These are phyloP conservation scores for Melanostigma gelatinosum DNA, from an alignment of 2,113 vertebrate species.

Conservation along the genomic window DNA sequence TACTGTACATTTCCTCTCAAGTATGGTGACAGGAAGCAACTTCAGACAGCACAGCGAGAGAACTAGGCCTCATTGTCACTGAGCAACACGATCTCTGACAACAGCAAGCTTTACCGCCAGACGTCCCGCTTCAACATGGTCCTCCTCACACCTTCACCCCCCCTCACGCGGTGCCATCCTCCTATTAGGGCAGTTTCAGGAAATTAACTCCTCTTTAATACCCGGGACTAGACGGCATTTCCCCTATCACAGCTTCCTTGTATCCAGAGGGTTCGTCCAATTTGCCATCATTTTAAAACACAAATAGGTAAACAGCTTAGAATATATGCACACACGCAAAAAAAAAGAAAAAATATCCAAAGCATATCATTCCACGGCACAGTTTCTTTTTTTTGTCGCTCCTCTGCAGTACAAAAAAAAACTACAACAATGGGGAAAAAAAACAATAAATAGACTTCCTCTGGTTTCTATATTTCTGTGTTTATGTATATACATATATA, in stretches of 20 bases:
- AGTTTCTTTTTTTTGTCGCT: conserved; percentile 53
- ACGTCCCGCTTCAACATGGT: conserved; percentile 33
- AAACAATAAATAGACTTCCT: conserved; percentile 84
- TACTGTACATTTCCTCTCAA: conserved; percentile 36
- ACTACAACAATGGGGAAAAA: conserved; percentile 18
- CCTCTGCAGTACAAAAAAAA: conserved; percentile 69
- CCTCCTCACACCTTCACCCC: conserved; percentile 12
- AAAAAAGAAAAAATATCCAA: conserved; percentile 27
- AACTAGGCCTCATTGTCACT: conserved; percentile 28
- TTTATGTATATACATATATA: conserved; percentile 62
- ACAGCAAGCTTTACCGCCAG: conserved; percentile 32
- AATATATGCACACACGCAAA: conserved; percentile 58
- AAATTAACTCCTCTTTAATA: conserved; percentile 59
- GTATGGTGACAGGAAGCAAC: conserved; percentile 49
- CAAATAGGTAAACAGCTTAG: conserved; percentile 67
- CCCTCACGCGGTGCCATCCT: conserved; percentile 14
- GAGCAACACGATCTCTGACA: conserved; percentile 36
- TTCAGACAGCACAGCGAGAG: conserved; percentile 4
- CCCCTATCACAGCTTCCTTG: conserved; percentile 34
- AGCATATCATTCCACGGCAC: conserved; percentile 62
- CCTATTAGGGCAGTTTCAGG: conserved; percentile 32
- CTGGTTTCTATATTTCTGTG: conserved; percentile 76
- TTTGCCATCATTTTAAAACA: conserved; percentile 58
- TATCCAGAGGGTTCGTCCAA: conserved; percentile 55
- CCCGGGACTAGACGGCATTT: conserved; percentile 31